These are phyloP conservation scores for Volucella zonaria DNA, from an alignment of 2,888 invertebrate genomes.

Conservation along the genomic window DNA sequence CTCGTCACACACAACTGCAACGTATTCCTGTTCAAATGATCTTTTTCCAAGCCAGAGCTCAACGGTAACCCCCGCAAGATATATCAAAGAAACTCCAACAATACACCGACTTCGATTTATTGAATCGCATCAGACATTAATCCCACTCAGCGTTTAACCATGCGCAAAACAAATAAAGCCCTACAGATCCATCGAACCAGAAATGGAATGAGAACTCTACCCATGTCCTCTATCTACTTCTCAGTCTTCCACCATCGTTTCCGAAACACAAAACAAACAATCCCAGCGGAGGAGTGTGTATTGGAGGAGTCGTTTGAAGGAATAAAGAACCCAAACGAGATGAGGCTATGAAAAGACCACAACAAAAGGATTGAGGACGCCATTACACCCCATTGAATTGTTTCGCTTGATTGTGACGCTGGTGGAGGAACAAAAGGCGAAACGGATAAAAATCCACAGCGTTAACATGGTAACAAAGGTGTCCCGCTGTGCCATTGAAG, in stretches of 20 bases:
- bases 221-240: not conserved
- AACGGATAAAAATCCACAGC: slow-evolving; percentile 76
- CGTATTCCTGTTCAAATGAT: slow-evolving; percentile 47
- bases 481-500: slow-evolving; percentile 82
- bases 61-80: slow-evolving; percentile 7
- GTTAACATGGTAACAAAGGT: slow-evolving; percentile 83
- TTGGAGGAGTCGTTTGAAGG: slow-evolving; percentile 23
- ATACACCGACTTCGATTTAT: slow-evolving; percentile 72
- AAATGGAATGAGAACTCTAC: not conserved
- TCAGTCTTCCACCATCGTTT: slow-evolving; percentile 27
- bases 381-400: slow-evolving; percentile 71
- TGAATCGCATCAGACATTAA: slow-evolving; percentile 72
- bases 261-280: slow-evolving; percentile 41
- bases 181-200: slow-evolving; percentile 40
- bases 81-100: slow-evolving; percentile 66
- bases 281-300: slow-evolving; percentile 29
- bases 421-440: slow-evolving; percentile 38
- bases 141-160: slow-evolving; percentile 73
- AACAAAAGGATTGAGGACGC: slow-evolving; percentile 73
- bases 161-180: slow-evolving; percentile 74
- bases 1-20: slow-evolving; percentile 22
- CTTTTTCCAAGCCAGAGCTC: slow-evolving; percentile 8
- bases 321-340: slow-evolving; percentile 21
- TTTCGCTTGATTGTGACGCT: slow-evolving; percentile 55
- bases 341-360: slow-evolving; percentile 57